Evolutionary conservation across 1,140 invertebrate species (phyloP).

Genomic region (Temnothorax longispinosus): DNA sequence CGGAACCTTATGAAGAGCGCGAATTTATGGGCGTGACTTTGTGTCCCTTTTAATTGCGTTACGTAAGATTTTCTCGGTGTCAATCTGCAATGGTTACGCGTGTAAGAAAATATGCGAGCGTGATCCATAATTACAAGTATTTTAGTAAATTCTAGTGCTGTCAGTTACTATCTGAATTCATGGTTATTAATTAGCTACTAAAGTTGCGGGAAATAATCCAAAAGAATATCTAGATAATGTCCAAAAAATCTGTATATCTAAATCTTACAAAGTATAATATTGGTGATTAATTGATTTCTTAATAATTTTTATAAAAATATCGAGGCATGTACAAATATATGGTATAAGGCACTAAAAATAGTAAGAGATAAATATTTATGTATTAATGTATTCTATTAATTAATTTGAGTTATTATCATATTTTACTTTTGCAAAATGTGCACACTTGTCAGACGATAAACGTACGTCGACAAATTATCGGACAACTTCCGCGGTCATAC

Average conservation of each 20-base stretch:
- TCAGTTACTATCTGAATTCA: neutral
- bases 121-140: neutral
- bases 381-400: neutral
- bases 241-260: neutral
- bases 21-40: slow-evolving; percentile 9
- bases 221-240: neutral
- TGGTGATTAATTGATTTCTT: neutral
- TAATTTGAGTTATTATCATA: neutral
- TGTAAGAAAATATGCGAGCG: neutral
- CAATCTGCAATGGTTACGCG: neutral
- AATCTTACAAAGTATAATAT: neutral
- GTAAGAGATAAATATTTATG: neutral
- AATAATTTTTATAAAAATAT: neutral
- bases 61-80: neutral
- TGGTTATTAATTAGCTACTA: neutral
- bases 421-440: neutral
- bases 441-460: neutral
- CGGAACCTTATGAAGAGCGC: neutral
- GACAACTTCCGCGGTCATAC: slow-evolving; percentile 17
- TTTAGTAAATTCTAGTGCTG: neutral
- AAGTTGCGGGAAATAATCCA: neutral
- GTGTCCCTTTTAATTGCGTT: neutral
- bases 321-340: neutral
- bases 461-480: neutral
- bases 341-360: neutral